phyloP scores from a whole-genome alignment of 2,888 invertebrate species.

The Phortica okadai region DNA sequence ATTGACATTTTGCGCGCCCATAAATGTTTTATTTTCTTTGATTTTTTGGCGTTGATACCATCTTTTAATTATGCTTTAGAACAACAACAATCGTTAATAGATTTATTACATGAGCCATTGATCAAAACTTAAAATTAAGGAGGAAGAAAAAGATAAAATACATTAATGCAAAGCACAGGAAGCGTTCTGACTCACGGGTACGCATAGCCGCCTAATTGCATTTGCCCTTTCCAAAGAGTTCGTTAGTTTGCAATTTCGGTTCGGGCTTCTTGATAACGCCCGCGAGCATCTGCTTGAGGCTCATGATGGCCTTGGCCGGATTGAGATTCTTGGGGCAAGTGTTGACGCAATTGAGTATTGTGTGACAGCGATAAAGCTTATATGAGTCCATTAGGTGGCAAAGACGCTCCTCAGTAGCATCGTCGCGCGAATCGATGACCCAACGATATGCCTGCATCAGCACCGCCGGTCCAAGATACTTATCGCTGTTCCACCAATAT shows the following conservation, averaged over 20 bases:
- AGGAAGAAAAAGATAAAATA: not conserved
- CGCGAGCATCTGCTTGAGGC: constrained; percentile 92
- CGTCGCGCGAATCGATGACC: constrained; percentile 97
- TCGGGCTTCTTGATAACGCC: constrained; percentile 87
- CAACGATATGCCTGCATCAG: constrained; percentile 98
- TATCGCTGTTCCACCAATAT: constrained; percentile 99
- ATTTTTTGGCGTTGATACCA: too few relatives aligned
- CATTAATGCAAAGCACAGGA: constrained; percentile 74
- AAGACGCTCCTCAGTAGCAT: constrained; percentile 85
- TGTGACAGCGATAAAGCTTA: constrained; percentile 95
- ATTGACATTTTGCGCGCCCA: too few relatives aligned
- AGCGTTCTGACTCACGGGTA: too few relatives aligned
- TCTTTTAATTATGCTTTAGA: too few relatives aligned
- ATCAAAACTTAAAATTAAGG: not conserved
- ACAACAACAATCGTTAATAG: too few relatives aligned
- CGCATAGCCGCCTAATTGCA: too few relatives aligned
- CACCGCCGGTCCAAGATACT: constrained; percentile 97
- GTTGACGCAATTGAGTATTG: constrained; percentile 96
- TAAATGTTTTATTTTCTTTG: too few relatives aligned
- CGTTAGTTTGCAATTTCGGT: constrained; percentile 83
- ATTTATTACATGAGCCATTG: too few relatives aligned
- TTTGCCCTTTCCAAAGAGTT: not conserved
- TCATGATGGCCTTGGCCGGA: constrained; percentile 95
- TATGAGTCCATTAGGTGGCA: constrained; percentile 89
- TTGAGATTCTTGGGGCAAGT: constrained; percentile 98